phyloP scores from a whole-genome alignment of 1,140 invertebrate genomes.

The Solenopsis invicta region DNA sequence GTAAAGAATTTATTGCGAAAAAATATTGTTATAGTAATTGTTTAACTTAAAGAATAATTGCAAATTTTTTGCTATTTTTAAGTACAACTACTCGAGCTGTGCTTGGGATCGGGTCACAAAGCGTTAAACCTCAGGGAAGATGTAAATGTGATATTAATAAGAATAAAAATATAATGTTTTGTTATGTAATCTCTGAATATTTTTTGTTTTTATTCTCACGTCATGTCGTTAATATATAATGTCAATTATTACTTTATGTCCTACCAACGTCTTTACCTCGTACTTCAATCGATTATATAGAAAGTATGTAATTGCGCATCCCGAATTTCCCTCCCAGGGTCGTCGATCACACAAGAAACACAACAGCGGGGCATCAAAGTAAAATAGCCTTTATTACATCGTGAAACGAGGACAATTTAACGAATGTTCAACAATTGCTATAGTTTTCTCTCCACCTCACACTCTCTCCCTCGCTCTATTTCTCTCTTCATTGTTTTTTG shows the following conservation, averaged over 20 bases:
- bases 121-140: slow-evolving; percentile 48
- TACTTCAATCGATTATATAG: background rate
- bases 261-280: background rate
- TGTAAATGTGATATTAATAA: slow-evolving; percentile 57
- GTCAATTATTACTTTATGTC: background rate
- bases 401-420: slow-evolving; percentile 80
- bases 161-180: slow-evolving; percentile 35
- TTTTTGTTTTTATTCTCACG: slow-evolving; percentile 9
- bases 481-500: background rate
- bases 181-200: slow-evolving; percentile 11
- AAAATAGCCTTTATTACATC: slow-evolving; percentile 80
- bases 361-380: slow-evolving; percentile 71
- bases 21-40: too few relatives aligned
- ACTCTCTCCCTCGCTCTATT: slow-evolving; percentile 42
- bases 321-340: slow-evolving; percentile 15
- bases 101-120: slow-evolving; percentile 8
- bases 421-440: slow-evolving; percentile 80
- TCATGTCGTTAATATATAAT: background rate
- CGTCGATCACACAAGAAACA: slow-evolving; percentile 30
- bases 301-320: background rate
- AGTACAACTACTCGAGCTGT: background rate
- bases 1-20: too few relatives aligned
- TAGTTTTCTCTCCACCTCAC: slow-evolving; percentile 67
- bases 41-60: background rate
- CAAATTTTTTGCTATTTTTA: background rate